These are phyloP conservation scores for Drosophila trapezifrons DNA, from an alignment of 1,140 invertebrate species.

Conservation along the genomic window DNA sequence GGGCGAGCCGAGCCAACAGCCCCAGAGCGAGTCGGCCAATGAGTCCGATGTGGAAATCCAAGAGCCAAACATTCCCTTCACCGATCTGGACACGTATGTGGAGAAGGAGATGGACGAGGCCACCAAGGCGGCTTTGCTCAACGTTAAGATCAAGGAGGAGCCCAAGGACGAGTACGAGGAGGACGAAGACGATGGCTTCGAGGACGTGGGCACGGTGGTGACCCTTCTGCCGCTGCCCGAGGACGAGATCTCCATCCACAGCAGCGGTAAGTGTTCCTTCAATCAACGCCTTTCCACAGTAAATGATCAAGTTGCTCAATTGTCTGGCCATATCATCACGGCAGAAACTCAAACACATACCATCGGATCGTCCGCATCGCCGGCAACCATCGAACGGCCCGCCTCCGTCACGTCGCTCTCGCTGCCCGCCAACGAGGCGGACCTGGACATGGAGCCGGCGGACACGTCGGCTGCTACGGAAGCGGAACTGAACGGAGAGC, in stretches of 20 bases:
- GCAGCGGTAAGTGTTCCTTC: slow-evolving; percentile 69
- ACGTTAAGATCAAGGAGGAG: slow-evolving; percentile 81
- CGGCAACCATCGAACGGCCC: slow-evolving; percentile 66
- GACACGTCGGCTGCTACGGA: slow-evolving; percentile 81
- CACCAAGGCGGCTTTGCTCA: slow-evolving; percentile 49
- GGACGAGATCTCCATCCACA: slow-evolving; percentile 80
- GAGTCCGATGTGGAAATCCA: slow-evolving; percentile 83
- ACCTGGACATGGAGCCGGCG: slow-evolving; percentile 87
- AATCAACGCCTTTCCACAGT: neutral
- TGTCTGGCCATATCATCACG: slow-evolving; percentile 17
- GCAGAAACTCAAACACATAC: slow-evolving; percentile 82
- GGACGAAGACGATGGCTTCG: slow-evolving; percentile 86
- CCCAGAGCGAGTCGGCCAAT: slow-evolving; percentile 74
- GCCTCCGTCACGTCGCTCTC: slow-evolving; percentile 70
- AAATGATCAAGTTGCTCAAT: slow-evolving; percentile 17
- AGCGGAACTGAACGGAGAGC: slow-evolving; percentile 85
- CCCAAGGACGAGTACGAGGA: slow-evolving; percentile 82
- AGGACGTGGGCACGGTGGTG: slow-evolving; percentile 85
- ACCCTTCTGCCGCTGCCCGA: slow-evolving; percentile 61
- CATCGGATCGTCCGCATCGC: slow-evolving; percentile 73
- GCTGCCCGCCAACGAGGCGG: slow-evolving; percentile 68
- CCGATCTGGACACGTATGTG: slow-evolving; percentile 85
- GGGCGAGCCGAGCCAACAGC: slow-evolving; percentile 12
- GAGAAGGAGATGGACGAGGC: slow-evolving; percentile 82
- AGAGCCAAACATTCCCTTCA: slow-evolving; percentile 83